Base-by-base conservation (phyloP, 2,888 invertebrate genomes). In the Melanotus villosus region DNA sequence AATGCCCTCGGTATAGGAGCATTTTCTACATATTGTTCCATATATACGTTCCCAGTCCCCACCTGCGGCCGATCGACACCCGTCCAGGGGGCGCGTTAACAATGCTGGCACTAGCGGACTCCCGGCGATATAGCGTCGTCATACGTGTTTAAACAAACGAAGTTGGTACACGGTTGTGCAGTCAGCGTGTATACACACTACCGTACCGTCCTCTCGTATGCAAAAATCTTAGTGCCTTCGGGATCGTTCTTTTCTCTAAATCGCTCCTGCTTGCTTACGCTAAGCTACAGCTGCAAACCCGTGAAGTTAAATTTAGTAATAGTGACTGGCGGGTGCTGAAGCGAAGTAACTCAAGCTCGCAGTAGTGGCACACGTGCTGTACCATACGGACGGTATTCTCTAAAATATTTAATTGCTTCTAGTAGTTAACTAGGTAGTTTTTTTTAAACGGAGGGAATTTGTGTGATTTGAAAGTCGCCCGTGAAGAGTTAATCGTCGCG, bases 21-120 rank as follows among this genome's bases (percentile, higher is more conserved):
- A 16, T 32, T 52, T 32, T 6, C 52, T 30, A 52, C 16, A 52
- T 16, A 32, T 52, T 52, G 9, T 30, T 12, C 52, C 32, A 32
- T 52, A 47, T 9, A 58, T 58, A 30, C 30, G 32, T 60, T 30
- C 45, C 38, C 38, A 64, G 76, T 77, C 79, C 78, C 79, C 76
- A 76, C 77, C 75, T 68, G 64, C 68, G 68, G 60, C 57, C 65
- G 72, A 71, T 59, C 68, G 69, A 72, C 71, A 70, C 73, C 81
- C 78, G 81, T 80, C 81, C 80, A 79, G 81, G 81, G 80, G 80
- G 80, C 81, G 80, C 80, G 75, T 78, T 77, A 75, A 68, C 75
- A 76, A 71, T 68, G 62, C 47, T 67, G 43, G 66, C 52, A 60
- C 50, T 43, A 52, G 59, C 63, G 63, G 50, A 47, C 68, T 67